Evolutionary conservation across 2,113 vertebrate species (phyloP), one percentile per base, ranked within the genome.

Genomic region (Ranitomeya imitator): DNA sequence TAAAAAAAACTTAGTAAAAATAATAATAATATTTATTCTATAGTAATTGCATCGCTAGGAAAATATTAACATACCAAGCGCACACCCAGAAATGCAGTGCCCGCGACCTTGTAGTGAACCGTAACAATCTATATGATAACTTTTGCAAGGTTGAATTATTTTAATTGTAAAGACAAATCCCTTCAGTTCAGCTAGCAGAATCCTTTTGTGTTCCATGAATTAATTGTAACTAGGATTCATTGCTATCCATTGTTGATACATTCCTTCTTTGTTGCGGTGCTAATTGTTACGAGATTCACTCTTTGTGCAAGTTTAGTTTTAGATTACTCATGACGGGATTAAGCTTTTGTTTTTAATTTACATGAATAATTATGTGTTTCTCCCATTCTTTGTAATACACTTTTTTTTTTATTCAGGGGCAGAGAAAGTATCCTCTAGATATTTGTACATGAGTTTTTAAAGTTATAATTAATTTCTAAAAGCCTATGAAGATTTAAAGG

Each of bases 261-360:
- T 85, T 54, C 26, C 18, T 88, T 12, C 51, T 89, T 89, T 89
- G 81, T 89, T 85, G 87, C 81, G 69, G 37, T 67, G 69, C 81
- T 88, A 88, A 89, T 85, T 89, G 73, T 89, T 85, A 85, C 4
- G 60, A 89, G 81, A 84, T 78, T 69, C 51, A 11, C 21, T 60
- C 79, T 79, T 88, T 88, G 45, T 89, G 63, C 61, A 78, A 77
- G 18, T 69, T 85, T 57, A 76, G 60, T 67, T 88, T 83, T 77
- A 67, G 81, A 88, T 84, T 78, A 88, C 84, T 88, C 81, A 65
- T 88, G 74, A 54, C 6, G 37, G 81, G 60, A 88, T 84, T 88
- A 78, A 69, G 73, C 81, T 83, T 88, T 84, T 88, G 81, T 84
- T 88, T 88, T 88, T 84, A 21, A 78, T 51, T 88, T 76, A 69